Evolutionary conservation across 2,113 vertebrate genomes (phyloP), one percentile per base, ranked within the genome.

Genomic region (Corythornis madagascariensis): DNA sequence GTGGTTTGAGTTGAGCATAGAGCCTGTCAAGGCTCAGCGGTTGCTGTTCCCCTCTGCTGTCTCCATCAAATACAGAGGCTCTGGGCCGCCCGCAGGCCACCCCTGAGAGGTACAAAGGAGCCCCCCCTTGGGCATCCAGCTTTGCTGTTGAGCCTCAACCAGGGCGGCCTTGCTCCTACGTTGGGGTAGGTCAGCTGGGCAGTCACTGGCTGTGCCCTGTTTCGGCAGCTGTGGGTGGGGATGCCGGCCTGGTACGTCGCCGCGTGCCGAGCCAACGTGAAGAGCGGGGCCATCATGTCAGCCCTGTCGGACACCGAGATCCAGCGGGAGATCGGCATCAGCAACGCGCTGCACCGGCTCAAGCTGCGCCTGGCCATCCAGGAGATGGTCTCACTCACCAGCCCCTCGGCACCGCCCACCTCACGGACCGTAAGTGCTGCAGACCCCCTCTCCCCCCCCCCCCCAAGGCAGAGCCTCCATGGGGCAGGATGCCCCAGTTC

Each of bases 231-330:
- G 95, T 99, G 99, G 99, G 99, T 99, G 93, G 99, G 99, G 35
- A 99, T 99, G 99, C 99, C 99, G 1, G 99, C 99, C 65, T 99
- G 99, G 99, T 99, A 99, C 3, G 99, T 99, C 90, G 99, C 99
- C 0, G 99, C 99, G 15, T 99, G 99, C 92, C 98, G 99, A 45
- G 99, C 99, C 96, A 99, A 99, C 6, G 99, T 99, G 97, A 99
- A 99, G 98, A 99, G 99, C 0, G 99, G 99, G 3, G 99, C 99
- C 97, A 99, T 99, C 97, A 99, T 99, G 99, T 99, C 99, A 0
- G 99, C 99, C 13, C 96, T 99, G 96, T 99, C 99, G 0, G 99
- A 99, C 98, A 99, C 99, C 0, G 99, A 99, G 97, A 99, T 99
- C 97, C 99, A 99, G 97, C 96, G 99, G 81, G 99, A 99, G 97